Evolutionary conservation across 2,797 vertebrate species (phyloP), one percentile per base, ranked within the genome.

Genomic region (Galago senegalensis): DNA sequence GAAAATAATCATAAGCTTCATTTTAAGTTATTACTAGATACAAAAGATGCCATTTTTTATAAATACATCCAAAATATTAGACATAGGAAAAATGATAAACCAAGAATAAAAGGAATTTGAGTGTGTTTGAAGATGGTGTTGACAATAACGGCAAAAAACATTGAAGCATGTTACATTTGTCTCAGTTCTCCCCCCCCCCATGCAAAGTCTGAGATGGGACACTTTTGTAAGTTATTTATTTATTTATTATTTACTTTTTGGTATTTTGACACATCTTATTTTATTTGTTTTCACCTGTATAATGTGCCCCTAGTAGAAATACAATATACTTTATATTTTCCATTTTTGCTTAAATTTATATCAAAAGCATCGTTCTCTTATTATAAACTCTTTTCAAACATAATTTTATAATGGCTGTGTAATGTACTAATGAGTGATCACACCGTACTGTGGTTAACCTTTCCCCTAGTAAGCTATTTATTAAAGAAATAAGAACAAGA

Each of bases 101-200:
- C 21, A 56, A 75, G 46, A 84, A 61, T 83, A 77, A 77, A 94
- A 92, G 20, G 20, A 92, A 60, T 88, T 69, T 88, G n/a, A 84
- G 49, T 58, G 18, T 27, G 49, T 70, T 92, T 76, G 76, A 69
- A 70, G 70, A 77, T 37, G 43, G 20, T 80, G 10, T 65, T 85
- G 80, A 46, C 72, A 56, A 13, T 31, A 84, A n/a, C 8, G 73
- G 34, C n/a, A 84, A 79, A 80, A 76, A 8, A 8, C 3, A n/a
- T 87, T 70, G 83, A 85, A 89, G 37, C 43, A 65, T 58, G 43
- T 37, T 60, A 27, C 27, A 49, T 40, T 85, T 65, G 27, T 85
- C 56, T 83, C 88, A 72, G 27, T 23, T 88, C 21, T 29, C 12
- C 17, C 23, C n/a, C 16, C 37, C 17, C 4, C 40, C 40, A 83